A percentile compares a stretch with the other conserved stretches of the same genome.
Evolutionary conservation across 2,113 vertebrate species (phyloP).

Genomic region (Triplophysa tibetana): DNA sequence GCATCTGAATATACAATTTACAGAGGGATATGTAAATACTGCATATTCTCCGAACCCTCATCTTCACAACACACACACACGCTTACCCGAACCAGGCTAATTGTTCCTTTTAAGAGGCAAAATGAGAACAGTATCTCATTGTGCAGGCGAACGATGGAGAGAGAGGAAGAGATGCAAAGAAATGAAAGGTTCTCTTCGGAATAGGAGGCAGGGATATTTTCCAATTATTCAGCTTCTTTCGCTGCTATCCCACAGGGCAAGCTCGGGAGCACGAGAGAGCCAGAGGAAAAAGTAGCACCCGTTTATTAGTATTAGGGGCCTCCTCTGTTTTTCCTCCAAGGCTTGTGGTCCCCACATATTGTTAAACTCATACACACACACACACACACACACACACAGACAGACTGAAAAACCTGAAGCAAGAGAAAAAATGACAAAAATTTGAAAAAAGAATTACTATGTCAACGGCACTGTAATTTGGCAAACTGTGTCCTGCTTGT

Average conservation of each 20-base stretch:
- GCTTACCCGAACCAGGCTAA: constrained; percentile 7
- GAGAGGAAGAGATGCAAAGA: constrained; percentile 3
- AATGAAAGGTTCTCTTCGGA: constrained; percentile 52
- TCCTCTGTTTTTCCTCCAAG: constrained; percentile 50
- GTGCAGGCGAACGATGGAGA: constrained; percentile 32
- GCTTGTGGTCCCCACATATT: constrained; percentile 28
- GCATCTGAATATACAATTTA: constrained; percentile 41
- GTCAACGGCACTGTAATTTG: constrained; percentile 28
- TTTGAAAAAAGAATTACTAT: constrained; percentile 36
- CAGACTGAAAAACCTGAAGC: background rate
- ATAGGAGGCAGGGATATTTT: constrained; percentile 68
- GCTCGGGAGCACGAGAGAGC: constrained; percentile 53
- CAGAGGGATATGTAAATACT: constrained; percentile 37
- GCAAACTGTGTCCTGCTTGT: background rate
- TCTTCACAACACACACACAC: constrained; percentile 10
- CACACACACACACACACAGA: background rate
- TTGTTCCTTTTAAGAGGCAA: constrained; percentile 53
- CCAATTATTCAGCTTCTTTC: constrained; percentile 68
- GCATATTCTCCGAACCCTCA: constrained; percentile 23
- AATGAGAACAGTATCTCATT: constrained; percentile 54
- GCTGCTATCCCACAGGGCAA: constrained; percentile 60
- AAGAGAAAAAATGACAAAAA: constrained; percentile 55
- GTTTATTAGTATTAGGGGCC: constrained; percentile 69
- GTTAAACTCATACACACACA: constrained; percentile 5
- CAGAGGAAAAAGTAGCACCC: constrained; percentile 61